Base-by-base conservation (phyloP, 2,797 vertebrate genomes). In the Cirrhinus molitorella region DNA sequence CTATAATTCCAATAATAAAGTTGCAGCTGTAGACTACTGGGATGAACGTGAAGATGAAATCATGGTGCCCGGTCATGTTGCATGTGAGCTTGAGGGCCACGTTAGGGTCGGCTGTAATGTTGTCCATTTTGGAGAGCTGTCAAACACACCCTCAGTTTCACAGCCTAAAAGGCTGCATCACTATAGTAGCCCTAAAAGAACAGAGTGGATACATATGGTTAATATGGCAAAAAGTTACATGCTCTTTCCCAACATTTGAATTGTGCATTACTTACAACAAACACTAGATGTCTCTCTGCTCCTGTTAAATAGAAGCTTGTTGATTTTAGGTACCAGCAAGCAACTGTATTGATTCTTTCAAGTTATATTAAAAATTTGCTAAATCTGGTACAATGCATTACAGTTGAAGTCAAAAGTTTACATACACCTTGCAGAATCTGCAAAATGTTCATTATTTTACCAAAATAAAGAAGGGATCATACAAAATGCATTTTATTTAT, bases 1-100 rank as follows among this genome's bases (percentile, higher is more conserved):
- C 98, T 4, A 99, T 93, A n/a, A 99, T 95, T 72, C 98, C 97
- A 34, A 98, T 94, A 89, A 97, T 91, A 82, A 99, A 99, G 91
- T 95, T 98, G 85, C 95, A 96, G 83, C 96, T 95, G 72, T 99
- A 99, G 85, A 99, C 95, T 0, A 98, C 95, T 8, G 98, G 98
- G 25, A 99, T 94, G 90, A 98, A 93, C 74, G 96, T 92, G 90
- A 96, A 97, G 91, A 99, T 96, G 87, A 98, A 96, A 75, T 86
- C 84, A 79, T 98, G 96, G 49, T 88, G 94, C 85, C 97, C 96
- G 16, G 97, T 96, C 88, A 95, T 90, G 0, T 95, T 95, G 66
- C 98, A 99, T 5, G 92, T 91, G 9, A 98, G 93, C 0, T 88
- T 74, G 55, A 98, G 94, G 87, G 93, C 93, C 68, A 95, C 91